Evolutionary conservation across 2,113 vertebrate genomes (phyloP).

Genomic region (Gasterosteus aculeatus): DNA sequence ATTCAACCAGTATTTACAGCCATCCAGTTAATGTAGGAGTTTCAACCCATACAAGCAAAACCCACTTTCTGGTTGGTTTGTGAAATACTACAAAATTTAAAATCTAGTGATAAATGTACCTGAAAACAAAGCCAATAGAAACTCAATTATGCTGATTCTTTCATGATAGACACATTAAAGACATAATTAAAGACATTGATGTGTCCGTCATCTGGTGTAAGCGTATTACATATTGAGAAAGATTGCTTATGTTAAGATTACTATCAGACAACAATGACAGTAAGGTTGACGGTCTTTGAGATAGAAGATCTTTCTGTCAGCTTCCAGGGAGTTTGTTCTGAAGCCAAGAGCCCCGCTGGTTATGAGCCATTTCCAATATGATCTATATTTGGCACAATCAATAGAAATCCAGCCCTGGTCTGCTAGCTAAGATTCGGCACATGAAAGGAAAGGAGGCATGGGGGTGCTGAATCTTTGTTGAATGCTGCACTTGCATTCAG

Average conservation of each 20-base stretch:
- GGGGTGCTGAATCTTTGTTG: not conserved
- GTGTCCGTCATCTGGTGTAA: not conserved
- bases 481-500: not conserved
- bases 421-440: not conserved
- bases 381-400: constrained; percentile 1
- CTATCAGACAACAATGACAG: too few species aligned
- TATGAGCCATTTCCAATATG: constrained; percentile 4
- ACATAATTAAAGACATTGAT: not conserved
- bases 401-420: not conserved
- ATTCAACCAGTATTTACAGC: constrained; percentile 8
- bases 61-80: not conserved
- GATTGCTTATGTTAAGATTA: not conserved
- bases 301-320: not conserved
- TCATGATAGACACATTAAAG: not conserved
- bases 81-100: not conserved
- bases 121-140: not conserved
- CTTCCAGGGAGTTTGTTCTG: not conserved
- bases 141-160: not conserved
- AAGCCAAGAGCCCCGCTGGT: not conserved
- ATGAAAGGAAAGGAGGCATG: not conserved
- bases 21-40: not conserved
- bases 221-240: too few species aligned
- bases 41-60: not conserved
- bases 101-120: not conserved
- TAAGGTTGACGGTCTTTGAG: too few species aligned